Percentiles rank a stretch among this genome's conserved stretches.
Conservation (phyloP, 2,888 invertebrate species). For the Danaus chrysippus region DNA sequence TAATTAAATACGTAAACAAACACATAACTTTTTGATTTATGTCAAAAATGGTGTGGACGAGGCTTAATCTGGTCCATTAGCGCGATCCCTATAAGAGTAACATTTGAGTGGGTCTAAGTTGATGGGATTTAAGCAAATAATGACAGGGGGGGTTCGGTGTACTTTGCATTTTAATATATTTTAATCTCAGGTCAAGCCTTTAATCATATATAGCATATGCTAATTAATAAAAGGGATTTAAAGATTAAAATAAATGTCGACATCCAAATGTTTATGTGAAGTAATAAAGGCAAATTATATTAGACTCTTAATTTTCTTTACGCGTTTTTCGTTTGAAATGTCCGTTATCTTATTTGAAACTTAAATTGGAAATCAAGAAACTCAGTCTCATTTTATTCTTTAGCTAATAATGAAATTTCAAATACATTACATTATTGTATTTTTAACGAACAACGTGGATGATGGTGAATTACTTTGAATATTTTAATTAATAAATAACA, state of each 20-base stretch:
- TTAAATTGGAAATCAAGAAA: too few relatives aligned
- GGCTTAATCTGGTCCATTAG: slow-evolving; percentile 19
- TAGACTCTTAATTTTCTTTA: too few relatives aligned
- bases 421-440: background rate
- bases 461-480: background rate
- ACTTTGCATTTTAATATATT: slow-evolving; percentile 14
- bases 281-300: too few relatives aligned
- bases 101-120: slow-evolving; percentile 18
- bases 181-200: background rate
- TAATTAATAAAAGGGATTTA: background rate
- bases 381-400: too few relatives aligned
- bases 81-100: slow-evolving; percentile 17
- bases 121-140: slow-evolving; percentile 23
- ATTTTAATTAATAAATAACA: background rate
- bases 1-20: background rate
- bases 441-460: background rate
- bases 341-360: too few relatives aligned
- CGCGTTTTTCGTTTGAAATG: too few relatives aligned
- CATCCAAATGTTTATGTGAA: too few relatives aligned
- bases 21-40: background rate
- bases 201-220: background rate
- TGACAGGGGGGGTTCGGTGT: slow-evolving; percentile 13
- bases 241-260: too few relatives aligned
- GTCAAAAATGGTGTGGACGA: background rate
- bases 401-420: too few relatives aligned